Base-by-base conservation (phyloP, 2,888 invertebrate species). In the Scelioninae gen. 1 region DNA sequence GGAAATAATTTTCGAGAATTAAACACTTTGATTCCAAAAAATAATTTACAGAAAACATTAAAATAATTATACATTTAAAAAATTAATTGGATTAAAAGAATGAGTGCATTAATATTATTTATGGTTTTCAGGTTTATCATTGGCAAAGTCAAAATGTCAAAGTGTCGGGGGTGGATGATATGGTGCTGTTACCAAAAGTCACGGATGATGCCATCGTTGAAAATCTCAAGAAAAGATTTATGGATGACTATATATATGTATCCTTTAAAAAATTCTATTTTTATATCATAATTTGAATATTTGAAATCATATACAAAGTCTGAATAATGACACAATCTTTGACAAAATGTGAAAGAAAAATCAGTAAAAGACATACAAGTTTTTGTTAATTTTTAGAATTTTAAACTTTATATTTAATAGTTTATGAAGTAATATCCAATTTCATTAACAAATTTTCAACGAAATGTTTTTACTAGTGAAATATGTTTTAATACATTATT, bases 91-190 rank as follows among this genome's bases (percentile, higher is more conserved):
- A 56, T 38, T 15, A 9, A n/a, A 0, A 43, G 7, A 58, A 6
- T 31, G 5, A 9, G n/a, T n/a, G n/a, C n/a, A n/a, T 68, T 9
- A 45, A 11, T 15, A 13, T 9, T 32, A 23, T 10, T 15, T 74
- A 88, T 40, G 40, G 34, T 34, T 34, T 88, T 31, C 89, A 94
- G 94, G 94, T 94, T 71, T 95, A 95, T 91, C 95, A 95, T 89
- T 95, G 95, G 95, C 95, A 95, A 91, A 95, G 94, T 88, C 94
- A 94, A 91, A 94, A 95, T 93, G 94, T 95, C 88, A 95, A 95
- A 88, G 94, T 95, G 80, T 94, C 94, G 40, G 95, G 95, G 2
- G 95, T 95, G 88, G 95, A 95, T 89, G 95, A 95, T 87, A 95
- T 95, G 95, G 95, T 95, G 45, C 93, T 95, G 11, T 92, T 95